These are phyloP conservation scores for Nephrotoma guestfalica DNA, from an alignment of 2,888 invertebrate species.

Conservation along the genomic window DNA sequence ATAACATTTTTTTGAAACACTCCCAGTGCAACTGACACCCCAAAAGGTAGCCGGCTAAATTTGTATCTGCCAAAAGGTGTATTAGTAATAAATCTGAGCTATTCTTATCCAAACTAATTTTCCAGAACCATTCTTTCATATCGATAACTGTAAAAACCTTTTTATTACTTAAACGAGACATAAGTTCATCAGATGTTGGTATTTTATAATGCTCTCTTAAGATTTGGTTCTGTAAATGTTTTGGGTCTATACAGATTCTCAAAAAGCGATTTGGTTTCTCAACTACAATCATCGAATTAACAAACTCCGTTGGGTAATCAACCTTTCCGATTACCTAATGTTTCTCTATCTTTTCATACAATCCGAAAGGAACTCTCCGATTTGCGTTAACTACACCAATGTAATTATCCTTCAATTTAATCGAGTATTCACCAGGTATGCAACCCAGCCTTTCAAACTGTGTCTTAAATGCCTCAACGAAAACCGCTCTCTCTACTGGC, in stretches of 20 bases:
- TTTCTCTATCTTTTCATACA: background rate
- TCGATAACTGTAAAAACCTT: conserved; percentile 12
- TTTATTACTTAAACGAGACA: background rate
- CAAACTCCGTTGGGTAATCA: conserved; percentile 15
- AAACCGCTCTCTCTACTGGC: too few relatives aligned
- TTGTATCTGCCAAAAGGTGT: conserved; percentile 13
- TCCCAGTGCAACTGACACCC: conserved; percentile 9
- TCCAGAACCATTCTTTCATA: too few relatives aligned
- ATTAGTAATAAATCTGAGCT: conserved; percentile 12
- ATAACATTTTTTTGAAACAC: conserved; percentile 9
- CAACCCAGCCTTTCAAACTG: too few relatives aligned
- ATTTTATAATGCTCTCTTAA: too few relatives aligned
- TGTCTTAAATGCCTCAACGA: too few relatives aligned
- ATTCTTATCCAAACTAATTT: background rate
- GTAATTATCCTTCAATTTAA: too few relatives aligned
- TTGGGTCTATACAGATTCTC: conserved; percentile 16
- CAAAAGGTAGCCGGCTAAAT: conserved; percentile 11
- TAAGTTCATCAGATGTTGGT: conserved; percentile 12
- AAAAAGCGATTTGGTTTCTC: conserved; percentile 14
- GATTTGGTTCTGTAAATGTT: conserved; percentile 16
- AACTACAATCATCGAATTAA: conserved; percentile 15
- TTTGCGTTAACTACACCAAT: too few relatives aligned
- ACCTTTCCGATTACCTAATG: conserved; percentile 11
- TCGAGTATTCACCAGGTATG: background rate
- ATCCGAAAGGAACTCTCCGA: background rate